These are phyloP conservation scores for Hippocampus guttulatus DNA, from an alignment of 2,113 vertebrate genomes.

Conservation along the genomic window DNA sequence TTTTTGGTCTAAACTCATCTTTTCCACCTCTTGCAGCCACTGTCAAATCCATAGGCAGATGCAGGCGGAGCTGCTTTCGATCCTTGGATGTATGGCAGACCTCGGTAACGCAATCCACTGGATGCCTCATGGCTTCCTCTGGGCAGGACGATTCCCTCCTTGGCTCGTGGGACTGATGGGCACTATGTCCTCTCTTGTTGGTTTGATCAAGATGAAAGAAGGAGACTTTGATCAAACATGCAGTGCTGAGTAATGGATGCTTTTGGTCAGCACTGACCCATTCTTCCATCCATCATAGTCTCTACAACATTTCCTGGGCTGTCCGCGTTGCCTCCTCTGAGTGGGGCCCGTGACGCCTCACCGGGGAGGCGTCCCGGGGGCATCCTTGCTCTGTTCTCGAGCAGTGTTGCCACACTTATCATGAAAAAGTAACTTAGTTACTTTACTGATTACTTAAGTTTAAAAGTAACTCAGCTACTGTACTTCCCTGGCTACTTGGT, in stretches of 20 bases:
- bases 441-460: too few relatives aligned
- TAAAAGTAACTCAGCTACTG: too few relatives aligned
- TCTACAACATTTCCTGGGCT: too few relatives aligned
- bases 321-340: too few relatives aligned
- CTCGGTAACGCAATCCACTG: slow-evolving; percentile 88
- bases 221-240: slow-evolving; percentile 22
- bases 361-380: too few relatives aligned
- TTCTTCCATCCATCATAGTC: too few relatives aligned
- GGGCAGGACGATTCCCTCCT: slow-evolving; percentile 82
- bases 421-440: too few relatives aligned
- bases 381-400: too few relatives aligned
- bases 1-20: background rate
- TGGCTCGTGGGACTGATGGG: slow-evolving; percentile 94
- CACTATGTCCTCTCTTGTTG: slow-evolving; percentile 83
- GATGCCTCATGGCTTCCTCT: slow-evolving; percentile 87
- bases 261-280: background rate
- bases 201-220: slow-evolving; percentile 73
- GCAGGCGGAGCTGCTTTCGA: slow-evolving; percentile 68
- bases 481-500: too few relatives aligned
- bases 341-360: too few relatives aligned
- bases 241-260: slow-evolving; percentile 4
- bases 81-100: slow-evolving; percentile 78
- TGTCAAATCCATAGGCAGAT: slow-evolving; percentile 56
- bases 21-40: slow-evolving; percentile 10
- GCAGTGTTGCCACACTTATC: too few relatives aligned